These are phyloP conservation scores for Electrophaes corylata DNA, from an alignment of 2,888 invertebrate species.

Conservation along the genomic window DNA sequence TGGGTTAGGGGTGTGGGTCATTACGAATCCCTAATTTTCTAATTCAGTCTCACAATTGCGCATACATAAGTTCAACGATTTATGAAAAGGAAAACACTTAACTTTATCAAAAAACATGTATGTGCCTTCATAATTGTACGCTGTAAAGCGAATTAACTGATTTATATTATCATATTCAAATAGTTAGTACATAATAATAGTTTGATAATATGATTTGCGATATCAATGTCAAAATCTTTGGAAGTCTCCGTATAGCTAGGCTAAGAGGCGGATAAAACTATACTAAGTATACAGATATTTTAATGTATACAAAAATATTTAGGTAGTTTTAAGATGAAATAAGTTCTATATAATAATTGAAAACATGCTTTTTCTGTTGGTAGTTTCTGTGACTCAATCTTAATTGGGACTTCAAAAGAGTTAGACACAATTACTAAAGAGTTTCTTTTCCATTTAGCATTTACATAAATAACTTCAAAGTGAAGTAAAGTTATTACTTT, in stretches of 20 bases:
- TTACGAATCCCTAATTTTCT: conserved; percentile 65
- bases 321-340: neutral
- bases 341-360: no score
- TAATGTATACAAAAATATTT: neutral
- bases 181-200: neutral
- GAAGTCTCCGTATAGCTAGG: neutral
- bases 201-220: neutral
- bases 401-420: neutral
- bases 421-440: neutral
- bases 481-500: conserved; percentile 2
- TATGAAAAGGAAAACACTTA: conserved; percentile 42
- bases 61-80: conserved; percentile 68
- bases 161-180: neutral
- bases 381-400: neutral
- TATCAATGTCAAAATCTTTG: neutral
- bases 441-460: conserved; percentile 6
- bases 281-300: no score
- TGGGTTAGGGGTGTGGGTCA: conserved; percentile 48
- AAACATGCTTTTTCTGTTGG: no score
- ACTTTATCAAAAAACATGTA: conserved; percentile 1
- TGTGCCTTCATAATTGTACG: no score
- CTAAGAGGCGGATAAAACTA: no score
- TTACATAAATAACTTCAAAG: conserved; percentile 12
- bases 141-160: neutral
- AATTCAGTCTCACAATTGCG: conserved; percentile 82